Evolutionary conservation across 2,888 invertebrate species (phyloP), one percentile per base, ranked within the genome.

Genomic region (Latrodectus hesperus): DNA sequence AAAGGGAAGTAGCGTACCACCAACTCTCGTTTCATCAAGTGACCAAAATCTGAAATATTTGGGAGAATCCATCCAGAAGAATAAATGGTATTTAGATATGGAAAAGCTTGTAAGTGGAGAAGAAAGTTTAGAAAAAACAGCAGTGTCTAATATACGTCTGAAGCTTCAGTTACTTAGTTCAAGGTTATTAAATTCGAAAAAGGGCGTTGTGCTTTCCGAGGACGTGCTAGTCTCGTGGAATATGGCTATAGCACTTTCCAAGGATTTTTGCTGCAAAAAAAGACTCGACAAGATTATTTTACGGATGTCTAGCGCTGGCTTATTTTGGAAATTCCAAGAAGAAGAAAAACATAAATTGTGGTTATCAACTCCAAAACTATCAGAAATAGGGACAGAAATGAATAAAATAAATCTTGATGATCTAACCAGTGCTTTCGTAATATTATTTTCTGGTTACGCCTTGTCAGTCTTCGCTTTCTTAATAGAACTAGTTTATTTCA

Each of bases 221-320:
- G 81, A 81, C 17, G 38, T 52, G 9, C 26, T 74, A 17, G 65
- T 26, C 4, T 81, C 73, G 11, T 73, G 73, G 67, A 73, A 64
- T 2, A 52, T 73, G 9, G 81, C 73, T 10, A 17, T 81, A 12
- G 81, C 67, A 9, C 26, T 81, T 12, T 17, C 65, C 14, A 81
- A 81, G 65, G 73, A 65, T 16, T 81, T 81, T 9, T 81, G 73
- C 14, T 73, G 72, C 55, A 81, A 52, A 73, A 65, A 38, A 10
- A 65, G 6, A n/a, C 55, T 81, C 11, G 53, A 81, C 26, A 53
- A 0, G 1, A 65, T 73, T 3, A 51, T 81, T 17, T 26, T 53
- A 10, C 49, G 73, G 22, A 11, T 65, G 9, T 51, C 49, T 55
- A 52, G 52, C 1, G 60, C 67, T 0, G 81, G 81, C 9, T 52